These are phyloP conservation scores for Lucilia sericata DNA, from an alignment of 1,140 invertebrate genomes.

Conservation along the genomic window DNA sequence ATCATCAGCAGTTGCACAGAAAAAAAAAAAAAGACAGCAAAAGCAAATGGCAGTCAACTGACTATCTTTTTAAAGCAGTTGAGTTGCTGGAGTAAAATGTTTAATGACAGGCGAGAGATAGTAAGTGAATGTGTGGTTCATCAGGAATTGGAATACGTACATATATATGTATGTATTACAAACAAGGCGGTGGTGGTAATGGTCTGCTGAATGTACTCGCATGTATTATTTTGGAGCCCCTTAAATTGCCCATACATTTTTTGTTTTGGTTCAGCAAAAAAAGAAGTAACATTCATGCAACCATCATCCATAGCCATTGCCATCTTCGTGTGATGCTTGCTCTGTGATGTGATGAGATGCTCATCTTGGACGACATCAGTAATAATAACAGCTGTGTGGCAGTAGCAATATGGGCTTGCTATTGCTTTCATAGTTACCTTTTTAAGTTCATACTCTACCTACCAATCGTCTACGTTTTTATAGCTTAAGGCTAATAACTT, in stretches of 20 bases:
- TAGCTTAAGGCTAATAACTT: constrained; percentile 2
- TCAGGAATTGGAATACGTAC: constrained; percentile 15
- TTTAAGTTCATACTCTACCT: not conserved
- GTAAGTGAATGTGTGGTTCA: constrained; percentile 15
- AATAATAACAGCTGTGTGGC: constrained; percentile 50
- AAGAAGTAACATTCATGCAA: not conserved
- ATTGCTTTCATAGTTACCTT: no score
- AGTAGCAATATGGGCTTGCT: no score
- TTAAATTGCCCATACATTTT: not conserved
- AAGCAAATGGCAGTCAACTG: not conserved
- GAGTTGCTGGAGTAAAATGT: constrained; percentile 30
- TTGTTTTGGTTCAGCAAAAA: not conserved
- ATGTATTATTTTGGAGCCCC: constrained; percentile 14
- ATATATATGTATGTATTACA: not conserved
- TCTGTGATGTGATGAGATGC: constrained; percentile 28
- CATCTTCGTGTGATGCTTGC: constrained; percentile 31
- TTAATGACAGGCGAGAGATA: constrained; percentile 29
- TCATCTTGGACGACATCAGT: constrained; percentile 49
- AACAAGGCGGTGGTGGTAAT: constrained; percentile 42
- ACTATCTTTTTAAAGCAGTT: not conserved
- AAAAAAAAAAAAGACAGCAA: not conserved
- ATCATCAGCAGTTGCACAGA: not conserved
- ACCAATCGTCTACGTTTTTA: constrained; percentile 17
- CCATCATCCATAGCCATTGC: not conserved
- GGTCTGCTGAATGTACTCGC: constrained; percentile 38